A percentile compares a stretch with the other conserved stretches of the same genome.
Conservation (phyloP, 2,797 vertebrate genomes). For the Phrynocephalus forsythii region DNA sequence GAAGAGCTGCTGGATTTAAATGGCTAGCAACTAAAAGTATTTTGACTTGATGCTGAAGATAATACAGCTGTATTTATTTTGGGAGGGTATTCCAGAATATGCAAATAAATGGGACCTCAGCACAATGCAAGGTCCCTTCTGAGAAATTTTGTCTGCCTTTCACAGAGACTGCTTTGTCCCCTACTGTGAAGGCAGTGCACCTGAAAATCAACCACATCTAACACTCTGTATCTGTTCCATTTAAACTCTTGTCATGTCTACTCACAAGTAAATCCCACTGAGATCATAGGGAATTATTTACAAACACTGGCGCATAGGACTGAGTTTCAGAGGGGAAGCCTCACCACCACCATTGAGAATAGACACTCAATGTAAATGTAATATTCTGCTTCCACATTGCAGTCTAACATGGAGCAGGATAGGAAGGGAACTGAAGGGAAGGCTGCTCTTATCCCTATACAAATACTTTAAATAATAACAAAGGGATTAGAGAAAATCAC, state of each 20-base stretch:
- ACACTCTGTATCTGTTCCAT: background rate
- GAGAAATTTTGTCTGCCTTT: background rate
- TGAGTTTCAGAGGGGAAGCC: background rate
- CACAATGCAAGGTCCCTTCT: background rate
- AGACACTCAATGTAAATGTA: constrained; percentile 5
- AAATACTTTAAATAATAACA: constrained; percentile 64
- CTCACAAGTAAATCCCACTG: background rate
- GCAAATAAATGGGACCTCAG: background rate
- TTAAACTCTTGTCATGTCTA: background rate
- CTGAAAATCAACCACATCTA: background rate
- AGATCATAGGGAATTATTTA: background rate
- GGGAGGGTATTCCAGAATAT: background rate
- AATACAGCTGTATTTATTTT: too few relatives aligned
- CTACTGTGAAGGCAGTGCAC: background rate
- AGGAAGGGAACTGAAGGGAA: constrained; percentile 21
- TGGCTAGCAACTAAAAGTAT: too few relatives aligned
- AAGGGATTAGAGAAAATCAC: constrained; percentile 67
- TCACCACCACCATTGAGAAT: background rate
- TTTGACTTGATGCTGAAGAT: too few relatives aligned
- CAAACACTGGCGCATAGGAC: background rate
- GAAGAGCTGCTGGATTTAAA: too few relatives aligned
- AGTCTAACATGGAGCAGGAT: constrained; percentile 38
- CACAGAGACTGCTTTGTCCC: background rate
- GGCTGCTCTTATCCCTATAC: constrained; percentile 31
- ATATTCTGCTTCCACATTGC: constrained; percentile 14